These are phyloP conservation scores for Cheilosia variabilis DNA, from an alignment of 2,888 invertebrate species.

Conservation along the genomic window DNA sequence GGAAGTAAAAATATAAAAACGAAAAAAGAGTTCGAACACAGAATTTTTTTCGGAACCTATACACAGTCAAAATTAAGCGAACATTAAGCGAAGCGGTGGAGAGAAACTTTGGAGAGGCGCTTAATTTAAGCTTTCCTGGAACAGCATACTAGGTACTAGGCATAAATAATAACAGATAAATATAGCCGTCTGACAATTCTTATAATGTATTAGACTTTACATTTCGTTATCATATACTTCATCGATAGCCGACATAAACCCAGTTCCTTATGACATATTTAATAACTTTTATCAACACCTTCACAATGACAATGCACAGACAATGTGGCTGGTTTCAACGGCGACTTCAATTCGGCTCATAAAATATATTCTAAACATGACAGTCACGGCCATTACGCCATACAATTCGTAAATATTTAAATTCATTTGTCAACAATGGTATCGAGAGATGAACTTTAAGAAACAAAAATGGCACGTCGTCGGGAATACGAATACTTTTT, in stretches of 20 bases:
- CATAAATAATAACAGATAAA: constrained; percentile 4
- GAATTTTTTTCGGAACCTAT: too few relatives aligned
- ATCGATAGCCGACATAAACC: constrained; percentile 38
- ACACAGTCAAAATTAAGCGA: too few relatives aligned
- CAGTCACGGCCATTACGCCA: constrained; percentile 44
- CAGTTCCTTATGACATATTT: constrained; percentile 42
- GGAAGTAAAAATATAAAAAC: too few relatives aligned
- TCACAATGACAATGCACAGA: constrained; percentile 1
- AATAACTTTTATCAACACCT: constrained; percentile 33
- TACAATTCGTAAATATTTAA: constrained; percentile 5
- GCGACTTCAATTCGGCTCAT: constrained; percentile 24
- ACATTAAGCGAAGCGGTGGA: too few relatives aligned
- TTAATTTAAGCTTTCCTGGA: too few relatives aligned
- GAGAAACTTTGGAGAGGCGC: too few relatives aligned
- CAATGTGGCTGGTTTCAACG: constrained; percentile 50
- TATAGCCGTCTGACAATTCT: background rate
- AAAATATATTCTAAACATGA: constrained; percentile 54
- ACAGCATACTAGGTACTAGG: too few relatives aligned
- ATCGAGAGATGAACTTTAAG: background rate
- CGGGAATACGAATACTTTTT: background rate
- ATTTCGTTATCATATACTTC: constrained; percentile 22
- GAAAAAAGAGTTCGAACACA: too few relatives aligned
- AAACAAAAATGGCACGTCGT: background rate
- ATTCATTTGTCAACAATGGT: constrained; percentile 6
- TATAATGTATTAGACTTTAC: background rate